Evolutionary conservation across 2,888 invertebrate species (phyloP), one percentile per base, ranked within the genome.

Genomic region (Diogma glabrata): DNA sequence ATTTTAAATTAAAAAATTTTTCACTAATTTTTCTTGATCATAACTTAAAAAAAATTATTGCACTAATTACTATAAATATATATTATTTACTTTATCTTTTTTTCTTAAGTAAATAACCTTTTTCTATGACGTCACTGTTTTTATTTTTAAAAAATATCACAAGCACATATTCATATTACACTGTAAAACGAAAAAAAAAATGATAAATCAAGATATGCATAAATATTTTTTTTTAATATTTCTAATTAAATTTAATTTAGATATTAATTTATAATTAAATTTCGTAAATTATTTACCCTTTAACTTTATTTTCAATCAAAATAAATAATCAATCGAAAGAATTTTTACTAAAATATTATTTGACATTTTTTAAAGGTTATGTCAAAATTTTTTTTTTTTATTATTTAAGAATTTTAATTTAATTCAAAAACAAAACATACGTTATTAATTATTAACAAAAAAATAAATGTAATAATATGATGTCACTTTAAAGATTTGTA

Each of bases 351-450:
- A 38, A 19, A 14, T 9, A 38, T 38, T 16, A 9, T 17, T 10
- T 40, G 40, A 12, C 20, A 40, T 40, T 40, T 40, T 40, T 36
- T 12, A 40, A 19, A 40, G 40, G 19, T 40, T 40, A 20, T 40
- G 40, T 40, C 40, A 40, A 40, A 20, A 19, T 17, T 38, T 40
- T 19, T 4, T n/a, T 28, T 19, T 7, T 16, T 38, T 38, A 28
- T 28, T 28, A 12, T 5, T 20, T 20, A 40, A 19, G 22, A 12
- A 19, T 20, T 12, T 19, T 20, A 40, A 40, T 40, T 7, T 40
- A 40, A 12, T 17, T 19, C 22, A 6, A 19, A 4, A 16, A 38
- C 7, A 38, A 40, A 40, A 20, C 19, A 40, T 40, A 40, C 22
- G 40, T 12, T 40, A n/a, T 19, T 40, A 19, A 36, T 36, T 36